Conservation (phyloP, 2,888 invertebrate species). For the Cryptocheilus praepositus region DNA sequence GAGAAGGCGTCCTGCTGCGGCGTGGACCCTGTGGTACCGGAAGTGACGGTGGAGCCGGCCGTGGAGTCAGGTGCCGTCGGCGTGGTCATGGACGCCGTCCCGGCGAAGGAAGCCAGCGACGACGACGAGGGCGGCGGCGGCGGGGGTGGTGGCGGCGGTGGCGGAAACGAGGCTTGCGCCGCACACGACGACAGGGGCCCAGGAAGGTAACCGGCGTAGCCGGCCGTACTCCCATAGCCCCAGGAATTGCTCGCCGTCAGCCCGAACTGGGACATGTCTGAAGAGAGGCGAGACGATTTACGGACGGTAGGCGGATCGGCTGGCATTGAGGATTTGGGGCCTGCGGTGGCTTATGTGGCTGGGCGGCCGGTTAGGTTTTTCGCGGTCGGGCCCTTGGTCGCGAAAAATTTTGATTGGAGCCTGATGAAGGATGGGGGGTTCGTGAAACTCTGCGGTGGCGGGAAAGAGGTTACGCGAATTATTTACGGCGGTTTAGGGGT, state of each 20-base stretch:
- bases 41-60: conserved; percentile 64
- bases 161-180: conserved; percentile 74
- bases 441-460: no score
- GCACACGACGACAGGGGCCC: conserved; percentile 85
- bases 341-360: no score
- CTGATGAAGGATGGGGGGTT: no score
- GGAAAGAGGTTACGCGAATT: no score
- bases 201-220: conserved; percentile 89
- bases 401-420: no score
- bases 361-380: no score
- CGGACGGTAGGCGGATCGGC: not conserved
- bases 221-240: conserved; percentile 91
- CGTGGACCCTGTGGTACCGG: conserved; percentile 63
- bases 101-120: conserved; percentile 67
- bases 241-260: conserved; percentile 90
- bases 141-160: conserved; percentile 65
- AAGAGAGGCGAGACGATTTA: not conserved
- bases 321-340: no score
- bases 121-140: conserved; percentile 62
- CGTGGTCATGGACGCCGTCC: conserved; percentile 67
- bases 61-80: conserved; percentile 71
- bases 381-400: no score
- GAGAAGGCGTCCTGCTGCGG: conserved; percentile 71
- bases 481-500: no score
- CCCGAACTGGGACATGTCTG: conserved; percentile 92